Percentiles rank a stretch among this genome's conserved stretches.
These are phyloP conservation scores for Polyergus mexicanus DNA, from an alignment of 1,140 invertebrate species.

Conservation along the genomic window DNA sequence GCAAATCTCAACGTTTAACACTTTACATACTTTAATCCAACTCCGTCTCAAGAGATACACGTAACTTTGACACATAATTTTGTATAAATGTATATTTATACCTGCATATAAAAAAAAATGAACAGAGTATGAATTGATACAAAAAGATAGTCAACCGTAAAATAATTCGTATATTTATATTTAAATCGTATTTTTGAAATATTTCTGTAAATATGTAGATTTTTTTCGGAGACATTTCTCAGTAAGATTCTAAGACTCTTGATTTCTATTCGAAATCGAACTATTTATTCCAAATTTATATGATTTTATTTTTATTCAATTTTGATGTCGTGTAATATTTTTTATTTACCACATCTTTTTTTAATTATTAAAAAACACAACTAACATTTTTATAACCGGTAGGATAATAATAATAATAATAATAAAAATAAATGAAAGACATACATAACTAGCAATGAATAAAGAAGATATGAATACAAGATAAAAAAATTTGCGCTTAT, in stretches of 20 bases:
- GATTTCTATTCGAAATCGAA: not conserved
- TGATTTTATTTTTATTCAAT: not conserved
- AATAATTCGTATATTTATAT: slow-evolving; percentile 5
- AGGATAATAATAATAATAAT: not conserved
- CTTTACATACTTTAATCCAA: not conserved
- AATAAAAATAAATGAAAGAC: not conserved
- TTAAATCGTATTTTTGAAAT: not conserved
- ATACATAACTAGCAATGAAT: not conserved
- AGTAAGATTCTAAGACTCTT: not conserved
- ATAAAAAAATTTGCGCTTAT: not conserved
- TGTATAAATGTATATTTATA: slow-evolving; percentile 15
- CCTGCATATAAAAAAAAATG: not conserved
- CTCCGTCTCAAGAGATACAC: not conserved
- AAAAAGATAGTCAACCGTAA: slow-evolving; percentile 4
- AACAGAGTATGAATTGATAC: not conserved
- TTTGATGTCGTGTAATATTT: not conserved
- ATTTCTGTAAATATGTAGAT: not conserved
- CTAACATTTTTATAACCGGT: not conserved
- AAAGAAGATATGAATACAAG: not conserved
- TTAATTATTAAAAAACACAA: not conserved
- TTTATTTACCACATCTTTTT: not conserved
- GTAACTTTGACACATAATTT: slow-evolving; percentile 10
- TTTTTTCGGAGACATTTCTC: not conserved
- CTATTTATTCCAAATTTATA: not conserved
- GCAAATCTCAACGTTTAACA: slow-evolving; percentile 45